These are phyloP conservation scores for Plebejus argus DNA, from an alignment of 2,888 invertebrate species.

Conservation along the genomic window DNA sequence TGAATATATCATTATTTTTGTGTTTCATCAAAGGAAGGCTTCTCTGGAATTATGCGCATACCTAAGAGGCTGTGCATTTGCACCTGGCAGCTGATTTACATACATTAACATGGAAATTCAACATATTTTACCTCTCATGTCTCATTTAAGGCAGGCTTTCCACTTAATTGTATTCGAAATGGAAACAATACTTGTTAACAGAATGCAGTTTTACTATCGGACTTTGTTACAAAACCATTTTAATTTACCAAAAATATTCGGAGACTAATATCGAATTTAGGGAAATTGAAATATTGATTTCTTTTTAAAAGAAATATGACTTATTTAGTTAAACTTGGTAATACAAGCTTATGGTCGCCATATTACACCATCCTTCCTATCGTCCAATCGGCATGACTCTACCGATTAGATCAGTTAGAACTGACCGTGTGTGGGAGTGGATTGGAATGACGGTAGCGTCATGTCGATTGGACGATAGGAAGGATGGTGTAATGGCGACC, in stretches of 20 bases:
- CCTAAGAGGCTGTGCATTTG: slow-evolving; percentile 14
- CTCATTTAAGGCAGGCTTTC: neutral
- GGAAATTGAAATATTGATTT: too few relatives aligned
- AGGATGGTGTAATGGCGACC: too few relatives aligned
- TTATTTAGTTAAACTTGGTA: too few relatives aligned
- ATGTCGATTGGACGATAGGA: too few relatives aligned
- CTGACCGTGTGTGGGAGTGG: too few relatives aligned
- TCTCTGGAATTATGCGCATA: slow-evolving; percentile 20
- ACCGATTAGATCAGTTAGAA: too few relatives aligned
- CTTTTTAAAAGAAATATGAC: too few relatives aligned
- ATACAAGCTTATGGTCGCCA: too few relatives aligned
- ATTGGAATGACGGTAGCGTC: too few relatives aligned
- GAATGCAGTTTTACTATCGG: neutral
- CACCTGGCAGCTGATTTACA: slow-evolving; percentile 21
- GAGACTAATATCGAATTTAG: neutral
- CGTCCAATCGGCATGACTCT: too few relatives aligned
- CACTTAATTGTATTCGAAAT: neutral
- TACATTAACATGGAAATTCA: slow-evolving; percentile 27
- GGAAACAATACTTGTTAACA: neutral
- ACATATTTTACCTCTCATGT: neutral
- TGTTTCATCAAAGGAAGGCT: slow-evolving; percentile 12
- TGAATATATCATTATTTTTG: neutral
- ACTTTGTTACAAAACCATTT: neutral
- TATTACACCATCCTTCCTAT: too few relatives aligned
- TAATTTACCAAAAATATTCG: neutral